These are phyloP conservation scores for Schizothorax lantsangensis DNA, from an alignment of 2,797 vertebrate species.

Conservation along the genomic window DNA sequence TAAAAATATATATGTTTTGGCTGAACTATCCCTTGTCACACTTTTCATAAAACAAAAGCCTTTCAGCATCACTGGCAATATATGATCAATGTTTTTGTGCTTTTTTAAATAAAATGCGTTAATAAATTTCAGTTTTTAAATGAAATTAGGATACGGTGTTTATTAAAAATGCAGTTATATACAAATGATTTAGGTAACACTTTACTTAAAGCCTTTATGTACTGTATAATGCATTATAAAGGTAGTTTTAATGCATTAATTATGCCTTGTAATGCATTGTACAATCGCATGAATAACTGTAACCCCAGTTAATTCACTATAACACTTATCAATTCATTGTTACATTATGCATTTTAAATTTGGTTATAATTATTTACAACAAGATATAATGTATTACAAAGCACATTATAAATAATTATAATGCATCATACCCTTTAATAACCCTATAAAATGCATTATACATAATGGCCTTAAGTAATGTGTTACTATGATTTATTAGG, in stretches of 20 bases:
- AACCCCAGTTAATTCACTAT: not conserved
- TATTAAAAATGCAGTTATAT: not conserved
- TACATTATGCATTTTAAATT: not conserved
- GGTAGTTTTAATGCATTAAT: not conserved
- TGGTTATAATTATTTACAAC: not conserved
- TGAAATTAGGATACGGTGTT: not conserved
- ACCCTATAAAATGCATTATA: not conserved
- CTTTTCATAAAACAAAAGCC: not conserved
- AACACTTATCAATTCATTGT: not conserved
- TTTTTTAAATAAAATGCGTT: not conserved
- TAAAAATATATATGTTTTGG: not conserved
- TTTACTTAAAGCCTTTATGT: not conserved
- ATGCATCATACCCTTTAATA: not conserved
- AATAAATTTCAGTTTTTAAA: not conserved
- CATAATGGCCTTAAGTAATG: not conserved
- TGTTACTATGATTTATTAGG: not conserved
- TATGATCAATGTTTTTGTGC: not conserved
- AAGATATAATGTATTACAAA: not conserved
- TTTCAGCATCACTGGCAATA: not conserved
- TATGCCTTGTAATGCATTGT: not conserved
- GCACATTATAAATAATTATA: not conserved
- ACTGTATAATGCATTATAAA: not conserved
- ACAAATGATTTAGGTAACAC: not conserved
- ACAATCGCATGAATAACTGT: not conserved
- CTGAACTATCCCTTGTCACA: not conserved